Evolutionary conservation across 2,888 invertebrate species (phyloP), one percentile per base, ranked within the genome.

Genomic region (Netelia virgata): DNA sequence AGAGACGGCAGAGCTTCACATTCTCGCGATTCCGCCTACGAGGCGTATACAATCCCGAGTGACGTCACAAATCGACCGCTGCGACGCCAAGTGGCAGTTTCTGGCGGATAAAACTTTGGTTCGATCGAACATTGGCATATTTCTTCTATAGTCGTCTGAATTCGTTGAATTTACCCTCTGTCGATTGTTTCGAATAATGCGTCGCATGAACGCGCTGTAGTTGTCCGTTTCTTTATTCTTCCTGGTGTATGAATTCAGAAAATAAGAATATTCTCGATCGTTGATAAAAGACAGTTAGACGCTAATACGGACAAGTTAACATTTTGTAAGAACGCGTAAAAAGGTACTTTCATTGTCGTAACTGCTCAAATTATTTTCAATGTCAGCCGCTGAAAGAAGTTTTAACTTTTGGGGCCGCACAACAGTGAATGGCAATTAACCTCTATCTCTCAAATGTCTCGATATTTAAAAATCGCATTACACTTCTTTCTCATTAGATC

Each of bases 401-500:
- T 16, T 36, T n/a, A n/a, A 16, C 3, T 11, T 70, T 55, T 16
- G 53, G 10, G 3, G 47, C 47, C 36, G 36, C 36, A 14, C 47
- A 47, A 47, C 36, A 16, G 36, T 23, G 55, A 36, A 28, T 18
- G 28, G 3, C 3, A 16, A 10, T 55, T 69, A 69, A 69, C 69
- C 69, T 69, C 16, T 55, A 2, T 14, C 16, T 53, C 8, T 28
- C 36, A 28, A 28, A 68, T 1, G 50, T 53, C 23, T 20, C 14
- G 18, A 20, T 14, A 9, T 23, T 47, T 47, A 10, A 3, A 6
- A 23, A 68, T 50, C 47, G 14, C 6, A 28, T 55, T 36, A 8
- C 9, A 36, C 14, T 61, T 14, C 28, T 70, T 28, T 55, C 8
- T 72, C 9, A 20, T 59, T 55, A 59, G 70, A 68, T 68, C 47